phyloP scores from a whole-genome alignment of 2,888 invertebrate species.

The Dione juno region DNA sequence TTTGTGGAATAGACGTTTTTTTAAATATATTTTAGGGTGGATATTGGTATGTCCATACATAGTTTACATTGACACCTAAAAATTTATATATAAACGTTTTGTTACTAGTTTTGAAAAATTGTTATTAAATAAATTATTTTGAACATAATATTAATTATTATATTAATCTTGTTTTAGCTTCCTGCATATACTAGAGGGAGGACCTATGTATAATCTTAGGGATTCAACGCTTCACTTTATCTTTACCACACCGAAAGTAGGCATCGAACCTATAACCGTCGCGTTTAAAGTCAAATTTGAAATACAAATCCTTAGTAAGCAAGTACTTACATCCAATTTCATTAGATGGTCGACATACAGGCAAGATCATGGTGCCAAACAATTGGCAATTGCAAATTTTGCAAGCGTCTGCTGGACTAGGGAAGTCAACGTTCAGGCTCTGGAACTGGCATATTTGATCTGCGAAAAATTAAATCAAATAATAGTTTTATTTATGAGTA shows the following conservation, averaged over 20 bases:
- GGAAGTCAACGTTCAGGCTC: constrained; percentile 52
- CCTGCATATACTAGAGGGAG: too few species aligned
- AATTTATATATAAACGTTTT: too few species aligned
- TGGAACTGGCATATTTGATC: constrained; percentile 49
- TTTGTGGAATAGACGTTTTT: constrained; percentile 19
- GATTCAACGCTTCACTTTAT: too few species aligned
- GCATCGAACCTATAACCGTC: too few species aligned
- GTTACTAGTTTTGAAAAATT: too few species aligned
- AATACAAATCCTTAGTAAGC: too few species aligned
- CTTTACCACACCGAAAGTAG: too few species aligned
- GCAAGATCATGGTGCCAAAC: constrained; percentile 49
- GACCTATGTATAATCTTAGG: too few species aligned
- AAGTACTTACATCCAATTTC: constrained; percentile 52
- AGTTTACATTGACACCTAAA: not conserved
- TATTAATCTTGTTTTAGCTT: too few species aligned
- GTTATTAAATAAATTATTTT: too few species aligned
- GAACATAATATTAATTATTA: too few species aligned
- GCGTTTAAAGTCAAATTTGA: not conserved
- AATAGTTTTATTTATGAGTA: not conserved
- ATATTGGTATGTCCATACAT: not conserved
- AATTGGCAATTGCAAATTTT: constrained; percentile 54
- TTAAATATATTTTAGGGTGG: not conserved
- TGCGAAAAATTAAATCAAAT: constrained; percentile 30
- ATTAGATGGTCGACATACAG: constrained; percentile 52
- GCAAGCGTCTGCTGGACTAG: constrained; percentile 48